These are phyloP conservation scores for Drosophila ananassae DNA, from an alignment of 1,140 invertebrate species.

Conservation along the genomic window DNA sequence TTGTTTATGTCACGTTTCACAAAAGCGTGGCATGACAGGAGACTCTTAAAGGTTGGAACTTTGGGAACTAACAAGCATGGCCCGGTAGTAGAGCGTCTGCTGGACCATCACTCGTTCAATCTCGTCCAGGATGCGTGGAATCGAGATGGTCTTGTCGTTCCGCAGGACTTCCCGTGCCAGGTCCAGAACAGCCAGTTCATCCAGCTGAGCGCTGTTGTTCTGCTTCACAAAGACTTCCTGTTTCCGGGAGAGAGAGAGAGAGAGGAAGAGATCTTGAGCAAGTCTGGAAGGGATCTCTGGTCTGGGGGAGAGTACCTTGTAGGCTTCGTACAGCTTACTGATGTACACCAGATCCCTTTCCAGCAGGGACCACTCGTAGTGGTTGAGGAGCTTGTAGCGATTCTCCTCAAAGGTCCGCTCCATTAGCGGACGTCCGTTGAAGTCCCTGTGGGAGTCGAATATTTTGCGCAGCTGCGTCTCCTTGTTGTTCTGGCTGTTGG, in stretches of 20 bases:
- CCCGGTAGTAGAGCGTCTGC: conserved; percentile 87
- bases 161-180: conserved; percentile 87
- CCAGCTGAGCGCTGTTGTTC: conserved; percentile 44
- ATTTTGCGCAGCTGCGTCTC: conserved; percentile 72
- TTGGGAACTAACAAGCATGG: conserved; percentile 86
- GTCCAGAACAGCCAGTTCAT: conserved; percentile 86
- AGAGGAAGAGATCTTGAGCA: neutral
- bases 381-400: conserved; percentile 63
- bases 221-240: conserved; percentile 35
- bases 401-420: conserved; percentile 39
- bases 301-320: conserved; percentile 52
- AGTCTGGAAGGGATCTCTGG: neutral
- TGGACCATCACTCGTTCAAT: conserved; percentile 73
- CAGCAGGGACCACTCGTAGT: conserved; percentile 79
- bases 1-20: neutral
- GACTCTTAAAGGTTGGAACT: too few species aligned
- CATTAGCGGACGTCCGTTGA: conserved; percentile 53
- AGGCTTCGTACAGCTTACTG: conserved; percentile 66
- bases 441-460: conserved; percentile 65
- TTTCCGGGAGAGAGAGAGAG: neutral
- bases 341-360: conserved; percentile 65
- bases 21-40: neutral
- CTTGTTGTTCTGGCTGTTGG: conserved; percentile 60
- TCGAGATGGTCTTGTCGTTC: conserved; percentile 75
- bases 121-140: conserved; percentile 69